These are phyloP conservation scores for Diorhabda sublineata DNA, from an alignment of 1,140 invertebrate species.

Conservation along the genomic window DNA sequence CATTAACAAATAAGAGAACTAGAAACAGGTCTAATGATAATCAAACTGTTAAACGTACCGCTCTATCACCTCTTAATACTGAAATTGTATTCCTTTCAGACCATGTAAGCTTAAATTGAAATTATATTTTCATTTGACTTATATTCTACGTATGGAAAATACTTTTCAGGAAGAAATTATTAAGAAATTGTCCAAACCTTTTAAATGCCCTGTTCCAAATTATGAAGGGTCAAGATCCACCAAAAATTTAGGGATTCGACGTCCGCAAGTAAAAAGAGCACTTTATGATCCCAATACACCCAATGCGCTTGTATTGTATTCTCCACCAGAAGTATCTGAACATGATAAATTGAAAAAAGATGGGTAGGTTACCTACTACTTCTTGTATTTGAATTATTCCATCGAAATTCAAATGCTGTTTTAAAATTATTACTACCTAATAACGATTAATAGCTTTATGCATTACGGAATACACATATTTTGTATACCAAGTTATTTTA, in stretches of 20 bases:
- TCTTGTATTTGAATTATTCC: conserved; percentile 1
- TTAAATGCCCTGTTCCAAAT: conserved; percentile 91
- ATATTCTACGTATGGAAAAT: conserved; percentile 5
- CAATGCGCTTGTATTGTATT: conserved; percentile 87
- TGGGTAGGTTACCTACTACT: conserved; percentile 48
- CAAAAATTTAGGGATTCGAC: conserved; percentile 59
- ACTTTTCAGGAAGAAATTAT: conserved; percentile 70
- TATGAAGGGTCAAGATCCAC: conserved; percentile 73
- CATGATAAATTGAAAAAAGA: conserved; percentile 80
- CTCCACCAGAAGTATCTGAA: conserved; percentile 74
- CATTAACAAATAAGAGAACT: conserved; percentile 31
- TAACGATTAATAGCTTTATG: too few relatives aligned
- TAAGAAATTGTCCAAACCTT: conserved; percentile 79
- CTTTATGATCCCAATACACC: conserved; percentile 93
- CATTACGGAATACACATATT: too few relatives aligned
- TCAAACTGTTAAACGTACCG: conserved; percentile 31
- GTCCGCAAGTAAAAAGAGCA: conserved; percentile 65
- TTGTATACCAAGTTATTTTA: too few relatives aligned
- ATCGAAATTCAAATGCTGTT: too few relatives aligned
- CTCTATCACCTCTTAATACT: conserved; percentile 28
- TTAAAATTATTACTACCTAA: too few relatives aligned
- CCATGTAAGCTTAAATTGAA: conserved; percentile 29
- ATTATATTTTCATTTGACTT: too few relatives aligned
- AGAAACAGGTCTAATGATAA: conserved; percentile 29
- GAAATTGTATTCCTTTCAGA: conserved; percentile 29